These are phyloP conservation scores for Takifugu rubripes DNA, from an alignment of 2,797 vertebrate species.

Conservation along the genomic window DNA sequence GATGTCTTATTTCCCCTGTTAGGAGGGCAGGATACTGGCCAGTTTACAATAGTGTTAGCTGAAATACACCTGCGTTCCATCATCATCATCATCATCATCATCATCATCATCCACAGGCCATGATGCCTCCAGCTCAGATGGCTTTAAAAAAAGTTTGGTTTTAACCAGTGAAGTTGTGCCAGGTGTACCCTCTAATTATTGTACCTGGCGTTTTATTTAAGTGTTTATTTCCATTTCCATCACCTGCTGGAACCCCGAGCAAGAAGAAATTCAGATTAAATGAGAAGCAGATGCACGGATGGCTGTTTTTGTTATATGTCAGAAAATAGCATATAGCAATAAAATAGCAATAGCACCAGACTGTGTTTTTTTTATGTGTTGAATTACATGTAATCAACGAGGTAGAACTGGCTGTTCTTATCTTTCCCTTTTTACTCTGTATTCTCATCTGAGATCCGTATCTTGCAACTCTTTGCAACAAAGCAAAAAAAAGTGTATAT, in stretches of 20 bases:
- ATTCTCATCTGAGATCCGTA: not conserved
- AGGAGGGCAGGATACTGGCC: slow-evolving; percentile 12
- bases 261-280: too few species aligned
- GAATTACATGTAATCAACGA: not conserved
- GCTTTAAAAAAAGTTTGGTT: slow-evolving; percentile 39
- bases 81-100: too few species aligned
- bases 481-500: not conserved
- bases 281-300: slow-evolving; percentile 6
- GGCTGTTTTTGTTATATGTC: not conserved
- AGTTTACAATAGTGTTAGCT: slow-evolving; percentile 23
- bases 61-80: slow-evolving; percentile 33
- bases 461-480: not conserved
- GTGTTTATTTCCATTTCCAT: not conserved
- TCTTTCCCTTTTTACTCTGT: not conserved
- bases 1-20: slow-evolving; percentile 25
- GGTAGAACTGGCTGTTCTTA: not conserved
- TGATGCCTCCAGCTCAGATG: slow-evolving; percentile 28
- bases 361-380: not conserved
- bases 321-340: not conserved
- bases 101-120: slow-evolving; percentile 33
- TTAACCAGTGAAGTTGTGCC: slow-evolving; percentile 33
- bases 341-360: not conserved
- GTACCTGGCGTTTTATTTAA: slow-evolving; percentile 13
- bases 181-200: slow-evolving; percentile 11
- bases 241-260: too few species aligned